Evolutionary conservation across 2,797 vertebrate genomes (phyloP).

Genomic region (Phyllotis vaccarum): DNA sequence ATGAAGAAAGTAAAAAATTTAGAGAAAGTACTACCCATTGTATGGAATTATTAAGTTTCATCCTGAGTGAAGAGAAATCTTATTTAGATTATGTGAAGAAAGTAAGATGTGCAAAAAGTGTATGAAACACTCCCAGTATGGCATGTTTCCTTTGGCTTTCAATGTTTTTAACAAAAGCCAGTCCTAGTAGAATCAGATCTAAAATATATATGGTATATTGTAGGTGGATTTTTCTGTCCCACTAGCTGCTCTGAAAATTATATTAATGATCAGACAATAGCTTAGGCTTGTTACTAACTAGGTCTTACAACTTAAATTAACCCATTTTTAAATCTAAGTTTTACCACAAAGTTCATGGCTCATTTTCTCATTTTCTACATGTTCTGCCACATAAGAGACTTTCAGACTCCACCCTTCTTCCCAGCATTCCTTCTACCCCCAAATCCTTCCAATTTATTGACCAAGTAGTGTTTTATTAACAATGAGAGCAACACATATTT

Average conservation of each 20-base stretch:
- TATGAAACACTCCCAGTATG: neutral
- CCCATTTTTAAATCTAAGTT: neutral
- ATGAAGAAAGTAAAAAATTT: too few relatives aligned
- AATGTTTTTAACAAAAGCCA: neutral
- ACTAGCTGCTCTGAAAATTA: neutral
- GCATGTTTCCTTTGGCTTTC: neutral
- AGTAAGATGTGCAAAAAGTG: neutral
- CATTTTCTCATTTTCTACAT: neutral
- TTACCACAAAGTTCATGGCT: neutral
- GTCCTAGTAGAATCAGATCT: neutral
- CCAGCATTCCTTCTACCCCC: neutral
- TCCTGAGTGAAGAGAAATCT: conserved; percentile 12
- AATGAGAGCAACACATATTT: neutral
- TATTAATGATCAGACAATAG: neutral
- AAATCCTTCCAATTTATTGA: neutral
- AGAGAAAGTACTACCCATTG: too few relatives aligned
- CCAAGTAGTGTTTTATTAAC: neutral
- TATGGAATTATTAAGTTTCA: neutral
- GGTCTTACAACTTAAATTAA: neutral
- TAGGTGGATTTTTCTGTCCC: neutral
- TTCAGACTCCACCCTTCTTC: neutral
- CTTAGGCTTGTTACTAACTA: neutral
- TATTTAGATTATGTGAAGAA: neutral
- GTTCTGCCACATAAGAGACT: neutral
- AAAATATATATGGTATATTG: neutral